These are phyloP conservation scores for Anarrhichthys ocellatus DNA, from an alignment of 2,113 vertebrate species.

Conservation along the genomic window DNA sequence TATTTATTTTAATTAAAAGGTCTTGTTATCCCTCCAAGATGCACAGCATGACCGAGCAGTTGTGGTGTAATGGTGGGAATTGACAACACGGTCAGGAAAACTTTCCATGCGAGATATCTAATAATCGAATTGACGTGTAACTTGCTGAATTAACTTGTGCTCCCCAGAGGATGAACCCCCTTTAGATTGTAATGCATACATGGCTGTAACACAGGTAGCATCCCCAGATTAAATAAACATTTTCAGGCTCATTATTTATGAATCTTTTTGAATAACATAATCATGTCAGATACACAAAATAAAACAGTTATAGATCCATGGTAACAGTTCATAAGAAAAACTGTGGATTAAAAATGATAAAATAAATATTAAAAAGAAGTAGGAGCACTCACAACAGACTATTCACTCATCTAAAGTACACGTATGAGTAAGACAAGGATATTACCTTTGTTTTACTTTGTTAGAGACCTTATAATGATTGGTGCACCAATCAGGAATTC, in stretches of 20 bases:
- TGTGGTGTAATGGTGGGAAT: neutral
- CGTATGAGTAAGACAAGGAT: neutral
- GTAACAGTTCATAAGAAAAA: neutral
- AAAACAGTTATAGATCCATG: neutral
- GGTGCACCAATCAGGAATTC: slow-evolving; percentile 8
- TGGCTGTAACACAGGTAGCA: neutral
- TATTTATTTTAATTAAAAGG: neutral
- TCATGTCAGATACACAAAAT: neutral
- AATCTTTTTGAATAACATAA: neutral
- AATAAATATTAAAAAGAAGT: neutral
- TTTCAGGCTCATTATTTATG: neutral
- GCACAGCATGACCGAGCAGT: neutral
- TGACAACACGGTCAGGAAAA: neutral
- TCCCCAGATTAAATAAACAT: neutral
- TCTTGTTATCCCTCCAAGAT: neutral
- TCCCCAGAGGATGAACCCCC: neutral
- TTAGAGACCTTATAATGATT: neutral
- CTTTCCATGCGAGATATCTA: neutral
- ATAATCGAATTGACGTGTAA: neutral
- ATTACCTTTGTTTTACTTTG: neutral
- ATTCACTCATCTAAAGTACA: neutral
- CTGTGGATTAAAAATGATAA: neutral
- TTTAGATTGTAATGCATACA: neutral
- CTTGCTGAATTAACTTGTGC: neutral
- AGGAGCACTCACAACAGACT: neutral